phyloP scores from a whole-genome alignment of 1,140 invertebrate genomes.

The Platorchestia sp. region DNA sequence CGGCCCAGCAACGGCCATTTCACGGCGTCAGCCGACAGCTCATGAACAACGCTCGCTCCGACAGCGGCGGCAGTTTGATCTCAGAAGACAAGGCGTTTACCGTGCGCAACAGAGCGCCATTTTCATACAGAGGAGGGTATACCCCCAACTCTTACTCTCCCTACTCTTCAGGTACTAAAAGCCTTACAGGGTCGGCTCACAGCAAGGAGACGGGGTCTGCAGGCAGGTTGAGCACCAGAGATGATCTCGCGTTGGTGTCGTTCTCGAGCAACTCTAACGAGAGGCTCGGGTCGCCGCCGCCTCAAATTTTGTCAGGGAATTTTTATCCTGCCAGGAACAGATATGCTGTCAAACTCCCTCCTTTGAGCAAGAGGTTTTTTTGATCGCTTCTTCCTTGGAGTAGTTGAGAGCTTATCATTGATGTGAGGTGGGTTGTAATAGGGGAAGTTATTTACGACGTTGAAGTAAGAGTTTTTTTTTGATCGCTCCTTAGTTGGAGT shows the following conservation, averaged over 20 bases:
- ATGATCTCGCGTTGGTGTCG: constrained; percentile 58
- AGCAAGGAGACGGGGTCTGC: constrained; percentile 8
- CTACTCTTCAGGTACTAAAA: not conserved
- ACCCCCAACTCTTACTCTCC: not conserved
- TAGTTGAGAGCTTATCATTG: too few relatives aligned
- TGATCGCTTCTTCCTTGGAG: too few relatives aligned
- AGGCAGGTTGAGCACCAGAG: constrained; percentile 57
- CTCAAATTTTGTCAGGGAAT: constrained; percentile 47
- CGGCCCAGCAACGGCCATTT: not conserved
- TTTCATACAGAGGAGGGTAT: constrained; percentile 8
- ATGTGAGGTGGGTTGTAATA: too few relatives aligned
- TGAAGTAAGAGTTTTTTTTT: too few relatives aligned
- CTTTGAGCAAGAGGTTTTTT: constrained; percentile 60
- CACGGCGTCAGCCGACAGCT: not conserved
- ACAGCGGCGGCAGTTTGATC: not conserved
- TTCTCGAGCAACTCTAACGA: constrained; percentile 13
- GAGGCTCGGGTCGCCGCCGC: constrained; percentile 56
- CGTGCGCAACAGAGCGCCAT: not conserved
- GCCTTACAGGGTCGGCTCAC: not conserved
- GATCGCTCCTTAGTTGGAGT: too few relatives aligned
- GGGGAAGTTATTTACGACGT: too few relatives aligned
- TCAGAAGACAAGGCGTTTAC: not conserved
- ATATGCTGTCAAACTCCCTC: constrained; percentile 63
- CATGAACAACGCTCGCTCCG: not conserved
- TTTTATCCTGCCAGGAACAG: constrained; percentile 64